phyloP scores from a whole-genome alignment of 2,797 vertebrate genomes.

The Lutjanus argentimaculatus region DNA sequence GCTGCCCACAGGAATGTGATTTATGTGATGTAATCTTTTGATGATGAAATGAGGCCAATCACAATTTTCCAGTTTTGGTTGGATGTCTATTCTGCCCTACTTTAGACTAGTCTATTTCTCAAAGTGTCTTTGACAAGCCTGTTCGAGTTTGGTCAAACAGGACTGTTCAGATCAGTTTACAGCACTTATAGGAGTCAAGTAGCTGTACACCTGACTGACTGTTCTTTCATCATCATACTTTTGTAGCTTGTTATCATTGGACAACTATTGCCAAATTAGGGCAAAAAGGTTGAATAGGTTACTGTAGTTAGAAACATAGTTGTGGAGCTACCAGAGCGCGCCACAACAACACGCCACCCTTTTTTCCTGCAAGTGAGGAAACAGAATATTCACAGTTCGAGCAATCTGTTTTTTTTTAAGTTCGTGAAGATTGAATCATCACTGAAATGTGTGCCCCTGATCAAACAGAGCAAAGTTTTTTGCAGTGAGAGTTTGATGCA shows the following conservation, averaged over 20 bases:
- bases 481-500: too few relatives aligned
- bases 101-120: background rate
- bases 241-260: background rate
- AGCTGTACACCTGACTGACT: background rate
- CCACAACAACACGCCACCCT: background rate
- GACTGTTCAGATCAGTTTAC: background rate
- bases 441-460: too few relatives aligned
- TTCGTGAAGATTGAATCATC: too few relatives aligned
- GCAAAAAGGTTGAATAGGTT: background rate
- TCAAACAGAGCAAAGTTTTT: too few relatives aligned
- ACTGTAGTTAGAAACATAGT: background rate
- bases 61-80: background rate
- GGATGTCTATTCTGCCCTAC: background rate
- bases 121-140: background rate
- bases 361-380: background rate
- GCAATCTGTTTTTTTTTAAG: too few relatives aligned
- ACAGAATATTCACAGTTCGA: too few relatives aligned
- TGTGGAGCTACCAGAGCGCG: background rate
- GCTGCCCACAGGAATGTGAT: background rate
- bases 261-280: background rate
- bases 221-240: background rate
- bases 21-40: background rate
- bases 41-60: slow-evolving; percentile 1
- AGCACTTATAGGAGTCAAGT: background rate
- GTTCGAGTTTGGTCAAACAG: background rate